Evolutionary conservation across 2,888 invertebrate genomes (phyloP).

Genomic region (Epicampocera succincta): DNA sequence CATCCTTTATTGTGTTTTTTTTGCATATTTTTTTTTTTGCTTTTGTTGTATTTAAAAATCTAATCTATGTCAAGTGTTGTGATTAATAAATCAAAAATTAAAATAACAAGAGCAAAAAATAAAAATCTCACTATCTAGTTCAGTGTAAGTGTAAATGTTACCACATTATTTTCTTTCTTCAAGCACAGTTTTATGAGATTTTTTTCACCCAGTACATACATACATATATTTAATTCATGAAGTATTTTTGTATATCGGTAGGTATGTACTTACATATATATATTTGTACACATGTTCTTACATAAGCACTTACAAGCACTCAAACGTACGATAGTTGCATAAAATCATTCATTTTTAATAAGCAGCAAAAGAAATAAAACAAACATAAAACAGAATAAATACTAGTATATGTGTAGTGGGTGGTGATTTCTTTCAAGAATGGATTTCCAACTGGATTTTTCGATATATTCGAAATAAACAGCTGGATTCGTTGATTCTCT

Average conservation of each 20-base stretch:
- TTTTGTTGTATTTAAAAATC: conserved; percentile 2
- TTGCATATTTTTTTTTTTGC: neutral
- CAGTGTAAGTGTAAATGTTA: conserved; percentile 25
- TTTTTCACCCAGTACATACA: neutral
- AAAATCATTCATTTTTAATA: neutral
- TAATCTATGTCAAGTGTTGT: conserved; percentile 51
- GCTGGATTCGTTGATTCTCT: no score
- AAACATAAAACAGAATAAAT: conserved; percentile 11
- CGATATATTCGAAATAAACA: no score
- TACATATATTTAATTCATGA: conserved; percentile 1
- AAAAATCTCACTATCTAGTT: neutral
- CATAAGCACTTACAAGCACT: conserved; percentile 1
- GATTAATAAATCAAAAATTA: conserved; percentile 41
- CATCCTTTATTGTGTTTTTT: neutral
- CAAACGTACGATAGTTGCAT: neutral
- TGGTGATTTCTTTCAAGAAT: no score
- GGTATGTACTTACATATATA: neutral
- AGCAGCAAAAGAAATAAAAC: neutral
- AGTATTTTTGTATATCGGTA: neutral
- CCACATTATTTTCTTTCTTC: conserved; percentile 6
- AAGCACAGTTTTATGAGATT: neutral
- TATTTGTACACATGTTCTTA: neutral
- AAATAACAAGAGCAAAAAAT: conserved; percentile 20
- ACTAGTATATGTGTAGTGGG: no score
- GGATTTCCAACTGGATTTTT: no score